A percentile compares a stretch with the other conserved stretches of the same genome.
These are phyloP conservation scores for human DNA, from an alignment of 2,113 vertebrate species.

Conservation along the genomic window GRCh38 chr2:240976001-240976500, in stretches of 20 bases:
- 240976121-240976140: background rate
- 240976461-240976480: background rate
- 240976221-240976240: too few species aligned
- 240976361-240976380: background rate
- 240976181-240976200: too few species aligned
- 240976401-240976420: background rate
- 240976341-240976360: too few species aligned
- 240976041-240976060: background rate
- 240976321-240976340: too few species aligned
- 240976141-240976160: background rate
- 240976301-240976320: too few species aligned
- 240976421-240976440: background rate
- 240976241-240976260: background rate
- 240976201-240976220: background rate
- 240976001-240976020: too few species aligned
- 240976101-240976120: background rate
- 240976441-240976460: background rate
- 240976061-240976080: accelerated
- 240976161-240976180: background rate
- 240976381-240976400: background rate
- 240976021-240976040: background rate
- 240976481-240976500: accelerated
- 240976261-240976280: too few species aligned
- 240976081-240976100: background rate
- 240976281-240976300: too few species aligned